Evolutionary conservation across 2,113 vertebrate genomes (phyloP), one percentile per base, ranked within the genome.

Genomic region (Anhinga anhinga): DNA sequence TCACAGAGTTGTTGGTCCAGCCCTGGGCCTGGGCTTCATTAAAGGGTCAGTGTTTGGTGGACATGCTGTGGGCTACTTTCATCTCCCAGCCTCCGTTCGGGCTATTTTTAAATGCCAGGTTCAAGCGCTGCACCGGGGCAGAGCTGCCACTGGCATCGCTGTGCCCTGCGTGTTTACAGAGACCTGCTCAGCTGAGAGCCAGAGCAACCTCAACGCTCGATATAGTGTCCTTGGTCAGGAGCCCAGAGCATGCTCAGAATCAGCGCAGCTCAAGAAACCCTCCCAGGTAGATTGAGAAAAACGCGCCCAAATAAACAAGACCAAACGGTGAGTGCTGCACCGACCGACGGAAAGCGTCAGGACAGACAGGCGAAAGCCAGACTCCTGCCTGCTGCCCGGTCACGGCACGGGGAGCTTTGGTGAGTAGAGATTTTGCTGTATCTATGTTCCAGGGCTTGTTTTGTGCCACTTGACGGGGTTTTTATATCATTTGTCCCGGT

Each of bases 61-160:
- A 69, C 26, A 16, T 11, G 86, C 88, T 90, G 87, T 26, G 94
- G 90, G 69, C 38, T 94, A 63, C 61, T 96, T 94, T 85, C 96
- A 82, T 76, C 66, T 89, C 91, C 49, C 73, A 36, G 23, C 11
- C 61, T 42, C 59, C 5, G 3, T 47, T 10, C 0, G 2, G 71
- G 91, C 38, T 94, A 85, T 95, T 91, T 93, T 95, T 86, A 93
- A 86, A 13, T 2, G 2, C 11, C 47, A 49, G 45, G 36, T 74
- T 58, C 30, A 12, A 93, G 62, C 13, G 30, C 42, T 73, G 79
- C 2, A 25, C 40, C 69, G 10, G 20, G n/a, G 82, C 71, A 34
- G 34, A n/a, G 53, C 58, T n/a, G 63, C 16, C 15, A 10, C 66
- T 2, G 1, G 3, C 38, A 30, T 25, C 22, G 15, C 69, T 2